phyloP scores from a whole-genome alignment of 2,113 vertebrate genomes.

The Otolemur garnettii region DNA sequence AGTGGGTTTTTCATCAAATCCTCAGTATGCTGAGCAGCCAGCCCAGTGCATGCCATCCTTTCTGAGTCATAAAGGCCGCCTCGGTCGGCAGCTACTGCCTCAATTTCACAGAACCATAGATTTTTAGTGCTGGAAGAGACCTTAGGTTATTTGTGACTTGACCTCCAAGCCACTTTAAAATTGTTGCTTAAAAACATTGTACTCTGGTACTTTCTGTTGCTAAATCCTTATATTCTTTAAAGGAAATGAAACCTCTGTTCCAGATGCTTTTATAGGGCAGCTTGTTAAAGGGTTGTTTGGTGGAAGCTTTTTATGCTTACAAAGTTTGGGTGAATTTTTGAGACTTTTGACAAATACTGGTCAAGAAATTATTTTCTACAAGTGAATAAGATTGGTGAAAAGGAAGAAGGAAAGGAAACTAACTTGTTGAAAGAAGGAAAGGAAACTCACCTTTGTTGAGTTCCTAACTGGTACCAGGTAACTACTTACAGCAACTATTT shows the following conservation, averaged over 20 bases:
- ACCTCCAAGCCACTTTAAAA: slow-evolving; percentile 54
- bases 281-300: slow-evolving; percentile 32
- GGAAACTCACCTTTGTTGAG: neutral
- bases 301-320: neutral
- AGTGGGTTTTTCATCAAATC: slow-evolving; percentile 66
- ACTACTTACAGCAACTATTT: neutral
- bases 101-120: slow-evolving; percentile 53
- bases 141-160: slow-evolving; percentile 63
- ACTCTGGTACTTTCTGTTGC: slow-evolving; percentile 22
- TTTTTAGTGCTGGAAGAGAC: slow-evolving; percentile 59
- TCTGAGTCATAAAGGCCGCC: slow-evolving; percentile 14
- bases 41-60: neutral
- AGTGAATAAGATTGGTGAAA: neutral
- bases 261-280: neutral
- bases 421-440: neutral
- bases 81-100: neutral
- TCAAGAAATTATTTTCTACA: slow-evolving; percentile 25
- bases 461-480: neutral
- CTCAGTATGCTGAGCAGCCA: neutral
- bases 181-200: neutral
- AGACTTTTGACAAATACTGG: neutral
- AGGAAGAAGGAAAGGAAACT: neutral
- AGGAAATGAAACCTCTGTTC: slow-evolving; percentile 42
- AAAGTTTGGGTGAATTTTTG: slow-evolving; percentile 40
- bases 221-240: slow-evolving; percentile 16